Percentiles rank a stretch among this genome's conserved stretches.
These are phyloP conservation scores for Actenoides lindsayi DNA, from an alignment of 2,113 vertebrate genomes.

Conservation along the genomic window DNA sequence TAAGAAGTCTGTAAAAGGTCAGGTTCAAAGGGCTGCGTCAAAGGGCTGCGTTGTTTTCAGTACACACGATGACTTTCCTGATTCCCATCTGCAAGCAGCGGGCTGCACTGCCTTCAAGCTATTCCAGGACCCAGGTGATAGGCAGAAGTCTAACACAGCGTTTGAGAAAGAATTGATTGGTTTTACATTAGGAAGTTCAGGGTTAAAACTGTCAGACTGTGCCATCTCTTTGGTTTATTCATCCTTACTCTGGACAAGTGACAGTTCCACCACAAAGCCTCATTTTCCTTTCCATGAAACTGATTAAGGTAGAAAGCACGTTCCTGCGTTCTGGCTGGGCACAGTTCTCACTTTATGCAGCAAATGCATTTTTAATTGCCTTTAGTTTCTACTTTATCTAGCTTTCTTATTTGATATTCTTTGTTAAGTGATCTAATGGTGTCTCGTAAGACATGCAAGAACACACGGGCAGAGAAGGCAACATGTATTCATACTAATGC, in stretches of 20 bases:
- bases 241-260: not conserved
- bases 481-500: not conserved
- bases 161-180: not conserved
- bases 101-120: not conserved
- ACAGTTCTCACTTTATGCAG: not conserved
- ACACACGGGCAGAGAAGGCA: not conserved
- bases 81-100: not conserved
- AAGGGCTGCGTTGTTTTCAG: not conserved
- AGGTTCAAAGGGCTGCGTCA: not conserved
- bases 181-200: not conserved
- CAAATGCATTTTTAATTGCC: constrained; percentile 30
- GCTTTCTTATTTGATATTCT: not conserved
- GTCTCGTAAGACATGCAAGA: not conserved
- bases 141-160: not conserved
- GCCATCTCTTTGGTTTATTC: not conserved
- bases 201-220: not conserved
- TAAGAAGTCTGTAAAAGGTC: constrained; percentile 60
- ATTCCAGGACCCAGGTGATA: not conserved
- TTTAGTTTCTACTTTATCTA: not conserved
- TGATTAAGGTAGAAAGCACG: not conserved
- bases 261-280: constrained; percentile 20
- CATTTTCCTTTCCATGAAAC: not conserved
- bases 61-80: not conserved
- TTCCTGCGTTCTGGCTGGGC: not conserved
- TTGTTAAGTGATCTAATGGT: not conserved